These are phyloP conservation scores for Ptilorrhoa leucosticta DNA, from an alignment of 2,113 vertebrate species.

Conservation along the genomic window DNA sequence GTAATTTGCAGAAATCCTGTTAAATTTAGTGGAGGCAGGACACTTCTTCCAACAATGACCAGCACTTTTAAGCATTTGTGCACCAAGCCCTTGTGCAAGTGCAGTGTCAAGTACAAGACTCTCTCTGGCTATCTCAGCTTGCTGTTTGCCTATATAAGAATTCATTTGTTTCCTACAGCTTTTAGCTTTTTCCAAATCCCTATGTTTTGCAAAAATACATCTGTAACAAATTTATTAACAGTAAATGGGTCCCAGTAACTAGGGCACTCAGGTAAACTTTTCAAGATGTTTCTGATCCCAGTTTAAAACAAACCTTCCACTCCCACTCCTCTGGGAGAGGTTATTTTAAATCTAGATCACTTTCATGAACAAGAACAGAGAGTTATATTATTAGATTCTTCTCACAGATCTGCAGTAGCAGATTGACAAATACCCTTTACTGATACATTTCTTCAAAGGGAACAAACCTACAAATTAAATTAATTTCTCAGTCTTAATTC, in stretches of 20 bases:
- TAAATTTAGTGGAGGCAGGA: not conserved
- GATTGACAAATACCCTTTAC: not conserved
- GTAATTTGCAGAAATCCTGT: not conserved
- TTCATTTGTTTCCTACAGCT: not conserved
- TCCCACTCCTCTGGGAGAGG: not conserved
- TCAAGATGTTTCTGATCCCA: not conserved
- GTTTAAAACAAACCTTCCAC: not conserved
- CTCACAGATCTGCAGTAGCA: not conserved
- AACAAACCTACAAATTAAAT: not conserved
- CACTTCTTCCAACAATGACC: not conserved
- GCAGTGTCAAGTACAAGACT: not conserved
- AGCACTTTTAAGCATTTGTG: not conserved
- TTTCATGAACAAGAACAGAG: not conserved
- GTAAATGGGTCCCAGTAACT: not conserved
- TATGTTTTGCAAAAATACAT: not conserved
- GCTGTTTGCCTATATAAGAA: not conserved
- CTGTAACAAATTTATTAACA: not conserved
- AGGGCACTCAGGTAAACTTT: not conserved
- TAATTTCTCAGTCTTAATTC: not conserved
- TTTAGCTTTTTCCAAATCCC: not conserved
- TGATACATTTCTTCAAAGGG: not conserved
- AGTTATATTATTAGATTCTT: not conserved
- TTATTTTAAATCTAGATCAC: slow-evolving; percentile 47
- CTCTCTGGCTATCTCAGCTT: not conserved
- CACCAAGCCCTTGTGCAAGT: not conserved